phyloP scores from a whole-genome alignment of 53 echinoderm and acorn worm species.

The Actinopyga echinites region DNA sequence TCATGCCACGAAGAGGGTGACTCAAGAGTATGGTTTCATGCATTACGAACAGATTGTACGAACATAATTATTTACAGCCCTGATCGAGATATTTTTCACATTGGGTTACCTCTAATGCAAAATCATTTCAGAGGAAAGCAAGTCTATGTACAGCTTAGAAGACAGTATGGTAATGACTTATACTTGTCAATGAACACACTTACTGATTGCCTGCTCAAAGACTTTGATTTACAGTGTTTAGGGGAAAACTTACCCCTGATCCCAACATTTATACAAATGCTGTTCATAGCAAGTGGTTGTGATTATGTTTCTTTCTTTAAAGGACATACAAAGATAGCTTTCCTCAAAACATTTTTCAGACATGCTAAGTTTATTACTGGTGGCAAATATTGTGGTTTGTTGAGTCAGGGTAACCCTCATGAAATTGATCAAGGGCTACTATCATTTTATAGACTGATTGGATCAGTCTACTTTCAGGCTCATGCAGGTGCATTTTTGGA shows the following conservation, averaged over 20 bases:
- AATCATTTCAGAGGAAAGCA: background rate
- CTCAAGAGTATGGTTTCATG: slow-evolving; percentile 24
- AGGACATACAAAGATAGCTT: background rate
- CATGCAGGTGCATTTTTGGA: background rate
- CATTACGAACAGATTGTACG: background rate
- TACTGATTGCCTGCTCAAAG: background rate
- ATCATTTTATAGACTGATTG: slow-evolving; percentile 1
- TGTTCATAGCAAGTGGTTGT: slow-evolving; percentile 9
- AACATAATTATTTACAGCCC: slow-evolving; percentile 45
- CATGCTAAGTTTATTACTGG: slow-evolving; percentile 2
- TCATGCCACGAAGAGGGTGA: slow-evolving; percentile 32
- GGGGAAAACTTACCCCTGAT: background rate
- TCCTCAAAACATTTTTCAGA: background rate
- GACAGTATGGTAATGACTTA: background rate
- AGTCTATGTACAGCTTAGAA: background rate
- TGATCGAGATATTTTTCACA: slow-evolving; percentile 47
- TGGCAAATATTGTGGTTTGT: background rate
- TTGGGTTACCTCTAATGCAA: slow-evolving; percentile 45
- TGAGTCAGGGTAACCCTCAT: background rate
- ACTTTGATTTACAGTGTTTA: background rate
- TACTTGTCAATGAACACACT: background rate
- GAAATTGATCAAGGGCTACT: background rate
- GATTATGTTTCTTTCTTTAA: slow-evolving; percentile 26
- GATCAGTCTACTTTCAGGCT: slow-evolving; percentile 1
- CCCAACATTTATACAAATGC: background rate